A percentile compares a stretch with the other conserved stretches of the same genome.
These are phyloP conservation scores for Helogale parvula DNA, from an alignment of 2,113 vertebrate species.

Conservation along the genomic window DNA sequence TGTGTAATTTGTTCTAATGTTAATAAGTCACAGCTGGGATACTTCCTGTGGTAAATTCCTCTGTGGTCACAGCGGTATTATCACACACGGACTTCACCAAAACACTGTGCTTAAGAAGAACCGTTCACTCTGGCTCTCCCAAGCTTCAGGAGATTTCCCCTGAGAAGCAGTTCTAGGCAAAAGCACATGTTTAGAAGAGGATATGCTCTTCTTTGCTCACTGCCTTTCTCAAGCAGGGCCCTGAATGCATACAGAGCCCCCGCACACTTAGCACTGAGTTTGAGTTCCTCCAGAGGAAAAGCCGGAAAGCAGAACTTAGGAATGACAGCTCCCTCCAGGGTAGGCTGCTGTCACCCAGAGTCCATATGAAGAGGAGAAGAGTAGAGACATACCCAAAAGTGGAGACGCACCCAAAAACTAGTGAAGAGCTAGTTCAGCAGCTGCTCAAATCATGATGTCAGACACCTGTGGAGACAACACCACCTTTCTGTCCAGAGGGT, in stretches of 20 bases:
- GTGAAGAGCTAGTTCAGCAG: background rate
- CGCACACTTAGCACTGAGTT: background rate
- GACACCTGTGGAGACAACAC: background rate
- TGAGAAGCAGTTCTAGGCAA: background rate
- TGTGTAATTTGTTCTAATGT: conserved; percentile 86
- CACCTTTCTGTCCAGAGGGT: background rate
- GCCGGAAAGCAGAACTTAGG: background rate
- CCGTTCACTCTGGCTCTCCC: background rate
- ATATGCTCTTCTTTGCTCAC: background rate
- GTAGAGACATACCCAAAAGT: background rate
- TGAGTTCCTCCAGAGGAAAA: background rate
- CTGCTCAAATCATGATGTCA: background rate
- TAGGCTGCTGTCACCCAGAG: background rate
- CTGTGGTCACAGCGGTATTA: conserved; percentile 80
- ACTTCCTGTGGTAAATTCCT: conserved; percentile 85
- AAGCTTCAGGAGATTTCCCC: conserved; percentile 65
- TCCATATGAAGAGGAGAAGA: background rate
- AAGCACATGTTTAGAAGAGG: background rate
- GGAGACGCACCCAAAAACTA: background rate
- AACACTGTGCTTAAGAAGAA: conserved; percentile 26
- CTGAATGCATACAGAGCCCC: background rate
- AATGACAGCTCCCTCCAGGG: background rate
- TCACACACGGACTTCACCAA: conserved; percentile 79
- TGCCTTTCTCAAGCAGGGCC: background rate
- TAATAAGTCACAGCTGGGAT: conserved; percentile 87